phyloP scores from a whole-genome alignment of 2,888 invertebrate genomes.

The Darwinula stevensoni region DNA sequence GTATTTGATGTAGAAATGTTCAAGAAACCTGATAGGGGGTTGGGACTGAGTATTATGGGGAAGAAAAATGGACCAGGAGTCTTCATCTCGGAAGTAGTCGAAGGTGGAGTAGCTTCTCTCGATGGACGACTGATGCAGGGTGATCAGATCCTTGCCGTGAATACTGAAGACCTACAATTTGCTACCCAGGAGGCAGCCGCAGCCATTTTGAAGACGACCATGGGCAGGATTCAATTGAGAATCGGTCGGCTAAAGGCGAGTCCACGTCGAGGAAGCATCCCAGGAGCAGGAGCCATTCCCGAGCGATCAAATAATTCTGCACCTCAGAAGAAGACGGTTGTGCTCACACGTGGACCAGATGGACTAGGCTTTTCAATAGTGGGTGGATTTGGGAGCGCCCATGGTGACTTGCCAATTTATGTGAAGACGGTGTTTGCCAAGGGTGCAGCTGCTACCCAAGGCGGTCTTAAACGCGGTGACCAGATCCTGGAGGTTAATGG shows the following conservation, averaged over 20 bases:
- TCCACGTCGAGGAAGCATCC: slow-evolving; percentile 5
- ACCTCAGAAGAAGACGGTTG: slow-evolving; percentile 13
- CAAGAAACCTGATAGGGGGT: slow-evolving; percentile 59
- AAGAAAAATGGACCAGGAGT: slow-evolving; percentile 45
- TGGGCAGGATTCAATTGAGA: slow-evolving; percentile 50
- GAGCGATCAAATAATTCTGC: background rate
- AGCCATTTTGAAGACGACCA: slow-evolving; percentile 56
- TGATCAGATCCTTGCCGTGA: slow-evolving; percentile 62
- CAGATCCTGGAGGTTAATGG: slow-evolving; percentile 19
- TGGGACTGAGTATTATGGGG: slow-evolving; percentile 59
- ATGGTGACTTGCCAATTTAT: slow-evolving; percentile 24
- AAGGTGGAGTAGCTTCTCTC: slow-evolving; percentile 29
- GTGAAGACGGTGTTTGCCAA: slow-evolving; percentile 19
- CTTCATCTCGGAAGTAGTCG: slow-evolving; percentile 74
- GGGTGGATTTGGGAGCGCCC: slow-evolving; percentile 21
- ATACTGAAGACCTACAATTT: slow-evolving; percentile 47
- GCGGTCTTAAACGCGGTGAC: slow-evolving; percentile 17
- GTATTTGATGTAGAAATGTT: slow-evolving; percentile 47
- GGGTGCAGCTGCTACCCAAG: slow-evolving; percentile 16
- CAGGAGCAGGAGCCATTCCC: background rate
- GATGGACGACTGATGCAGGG: slow-evolving; percentile 74
- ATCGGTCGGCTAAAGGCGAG: slow-evolving; percentile 52
- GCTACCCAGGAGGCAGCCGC: slow-evolving; percentile 50
- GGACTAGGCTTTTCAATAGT: slow-evolving; percentile 26
- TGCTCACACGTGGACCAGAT: slow-evolving; percentile 20